These are phyloP conservation scores for Apostichopus californicus DNA, from an alignment of 35 echinoderm and acorn worm genomes.

Conservation along the genomic window DNA sequence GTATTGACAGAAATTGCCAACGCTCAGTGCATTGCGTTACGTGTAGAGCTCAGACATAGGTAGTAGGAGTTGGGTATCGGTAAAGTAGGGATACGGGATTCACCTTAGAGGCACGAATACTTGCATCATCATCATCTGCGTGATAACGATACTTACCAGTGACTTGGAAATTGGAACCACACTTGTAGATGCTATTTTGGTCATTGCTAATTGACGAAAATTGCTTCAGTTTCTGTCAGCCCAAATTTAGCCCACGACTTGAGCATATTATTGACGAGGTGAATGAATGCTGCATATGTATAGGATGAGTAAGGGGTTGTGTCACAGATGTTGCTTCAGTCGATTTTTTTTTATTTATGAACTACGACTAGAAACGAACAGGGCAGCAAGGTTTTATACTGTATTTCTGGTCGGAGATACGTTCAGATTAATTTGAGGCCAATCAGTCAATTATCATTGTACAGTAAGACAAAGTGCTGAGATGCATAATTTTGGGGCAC, in stretches of 20 bases:
- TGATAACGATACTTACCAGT: neutral
- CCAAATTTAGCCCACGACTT: neutral
- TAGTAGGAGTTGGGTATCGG: too few relatives aligned
- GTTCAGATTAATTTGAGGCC: neutral
- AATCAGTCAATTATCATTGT: neutral
- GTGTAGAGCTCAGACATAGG: too few relatives aligned
- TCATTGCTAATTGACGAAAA: neutral
- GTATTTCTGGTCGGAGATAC: neutral
- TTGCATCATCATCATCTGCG: neutral
- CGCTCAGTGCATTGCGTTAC: too few relatives aligned
- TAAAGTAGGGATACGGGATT: neutral
- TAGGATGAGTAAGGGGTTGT: neutral
- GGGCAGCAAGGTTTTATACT: too few relatives aligned
- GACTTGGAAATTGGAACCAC: neutral
- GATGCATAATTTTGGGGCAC: too few relatives aligned
- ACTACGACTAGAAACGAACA: too few relatives aligned
- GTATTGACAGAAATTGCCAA: too few relatives aligned
- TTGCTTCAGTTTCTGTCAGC: neutral
- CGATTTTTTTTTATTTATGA: too few relatives aligned
- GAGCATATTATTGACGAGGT: neutral
- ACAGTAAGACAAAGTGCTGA: too few relatives aligned
- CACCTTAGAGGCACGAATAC: neutral
- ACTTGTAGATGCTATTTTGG: constrained; percentile 4
- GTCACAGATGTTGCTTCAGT: neutral
- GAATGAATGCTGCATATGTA: neutral